Evolutionary conservation across 2,888 invertebrate species (phyloP), one percentile per base, ranked within the genome.

Genomic region (Ichneumon xanthorius): DNA sequence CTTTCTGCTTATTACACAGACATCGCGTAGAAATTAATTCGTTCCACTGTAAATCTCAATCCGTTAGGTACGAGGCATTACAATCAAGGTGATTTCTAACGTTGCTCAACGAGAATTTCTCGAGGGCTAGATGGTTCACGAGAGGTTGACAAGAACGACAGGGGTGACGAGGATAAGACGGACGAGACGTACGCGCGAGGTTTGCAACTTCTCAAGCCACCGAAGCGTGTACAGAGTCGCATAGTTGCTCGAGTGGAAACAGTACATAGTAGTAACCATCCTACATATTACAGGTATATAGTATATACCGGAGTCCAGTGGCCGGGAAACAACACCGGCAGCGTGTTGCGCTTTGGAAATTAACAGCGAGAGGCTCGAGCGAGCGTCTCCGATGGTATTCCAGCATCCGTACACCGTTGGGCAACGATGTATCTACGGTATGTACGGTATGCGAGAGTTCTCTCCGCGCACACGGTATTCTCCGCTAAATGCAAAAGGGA

Each of bases 51-150:
- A 22, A 63, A 79, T 83, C 83, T 75, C 83, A 79, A 83, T 83
- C 75, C 50, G 67, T 72, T 82, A 78, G 55, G 33, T 33, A 65
- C 22, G 33, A 65, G 53, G 65, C 53, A 81, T 79, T 82, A 82
- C 82, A 82, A 82, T 82, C 79, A 82, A 76, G 58, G 65, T 45
- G 70, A 61, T 85, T 76, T 79, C 85, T 61, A 79, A 71, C 40
- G 58, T 85, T 76, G 79, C 70, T 73, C 72, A 79, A 82, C 82
- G 85, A 82, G 82, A 76, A 85, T 85, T 82, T 82, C 76, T 79
- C 45, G 58, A 58, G 58, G 26, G 19, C 37, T 11, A 4, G n/a
- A 50, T 7, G n/a, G 48, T 37, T 22, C 16, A 48, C 19, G 55
- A 19, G 55, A 7, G 19, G 55, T 22, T 22, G 22, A 22, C 55